Base-by-base conservation (phyloP, 2,797 vertebrate species). In the Sebastes jordani region DNA sequence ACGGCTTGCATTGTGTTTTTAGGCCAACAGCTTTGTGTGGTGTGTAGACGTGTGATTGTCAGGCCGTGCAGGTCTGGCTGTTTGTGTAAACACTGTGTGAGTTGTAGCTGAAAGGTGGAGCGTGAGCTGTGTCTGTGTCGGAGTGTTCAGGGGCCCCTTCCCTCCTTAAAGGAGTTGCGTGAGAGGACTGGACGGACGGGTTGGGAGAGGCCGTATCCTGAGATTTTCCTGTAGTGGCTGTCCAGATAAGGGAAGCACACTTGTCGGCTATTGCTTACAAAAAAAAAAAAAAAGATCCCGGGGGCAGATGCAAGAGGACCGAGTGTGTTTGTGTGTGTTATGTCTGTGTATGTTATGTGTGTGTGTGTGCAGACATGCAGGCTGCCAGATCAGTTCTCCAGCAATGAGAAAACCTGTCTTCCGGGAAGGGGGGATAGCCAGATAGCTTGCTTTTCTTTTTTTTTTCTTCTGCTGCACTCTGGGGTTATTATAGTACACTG, bases 161-260 rank as follows among this genome's bases (percentile, higher is more conserved):
- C 81, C 85, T 81, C 69, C 80, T 84, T 69, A 29, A 30, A 89
- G 77, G 75, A 27, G 71, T 93, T 93, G 93, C 90, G 94, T 94
- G 92, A 93, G 90, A 89, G 89, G 88, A 89, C 90, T 85, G 88
- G 75, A 84, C 79, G 22, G 88, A 83, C 85, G 54, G 81, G 77
- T 65, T 67, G 91, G 91, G 88, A 92, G 91, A 90, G 91, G 93
- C 88, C 78, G 84, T 80, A 93, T 95, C 93, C 93, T 93, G 88
- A 90, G 89, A 89, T 92, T 91, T 95, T 95, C 91, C 92, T 93
- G 90, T 64, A 78, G 91, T 83, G 86, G 86, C 79, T 76, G 58
- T 87, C 83, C 89, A 93, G 91, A 93, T 93, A 93, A 94, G 91
- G 78, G 82, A 94, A 89, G 74, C 76, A 18, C 80, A 91, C 81